Evolutionary conservation across 1,140 invertebrate species (phyloP).

Genomic region (Melitaea cinxia): DNA sequence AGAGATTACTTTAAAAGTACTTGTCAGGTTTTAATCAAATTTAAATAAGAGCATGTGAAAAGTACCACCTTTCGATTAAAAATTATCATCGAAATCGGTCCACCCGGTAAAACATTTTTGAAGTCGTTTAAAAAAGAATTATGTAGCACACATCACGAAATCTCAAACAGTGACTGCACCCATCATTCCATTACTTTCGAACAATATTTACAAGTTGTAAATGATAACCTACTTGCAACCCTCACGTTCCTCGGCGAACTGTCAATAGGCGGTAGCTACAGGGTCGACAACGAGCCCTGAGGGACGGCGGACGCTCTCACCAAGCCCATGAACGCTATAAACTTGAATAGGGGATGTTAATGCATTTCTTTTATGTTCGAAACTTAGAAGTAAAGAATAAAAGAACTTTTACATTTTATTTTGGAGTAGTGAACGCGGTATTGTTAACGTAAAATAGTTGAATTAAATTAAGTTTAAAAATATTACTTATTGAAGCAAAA

Average conservation of each 20-base stretch:
- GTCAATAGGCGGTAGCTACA: slow-evolving; percentile 53
- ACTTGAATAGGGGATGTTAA: slow-evolving; percentile 33
- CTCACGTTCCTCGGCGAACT: slow-evolving; percentile 15
- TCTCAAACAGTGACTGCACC: background rate
- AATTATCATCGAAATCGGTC: no score
- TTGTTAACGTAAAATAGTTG: no score
- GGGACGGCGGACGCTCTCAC: slow-evolving; percentile 57
- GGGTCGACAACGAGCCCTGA: slow-evolving; percentile 43
- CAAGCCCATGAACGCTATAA: slow-evolving; percentile 35
- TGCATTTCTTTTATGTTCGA: slow-evolving; percentile 39
- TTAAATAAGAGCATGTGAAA: no score
- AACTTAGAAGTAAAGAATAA: slow-evolving; percentile 15
- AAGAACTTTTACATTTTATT: no score
- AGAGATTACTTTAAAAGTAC: no score
- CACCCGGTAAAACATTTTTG: no score
- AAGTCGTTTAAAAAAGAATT: no score
- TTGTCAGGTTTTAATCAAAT: no score
- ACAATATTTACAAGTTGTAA: slow-evolving; percentile 54
- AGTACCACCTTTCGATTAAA: no score
- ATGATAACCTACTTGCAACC: slow-evolving; percentile 22
- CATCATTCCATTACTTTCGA: slow-evolving; percentile 26
- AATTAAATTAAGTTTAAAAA: no score
- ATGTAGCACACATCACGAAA: background rate
- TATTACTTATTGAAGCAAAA: no score
- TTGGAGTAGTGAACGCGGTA: no score